These are phyloP conservation scores for Mobula hypostoma DNA, from an alignment of 2,113 vertebrate genomes.

Conservation along the genomic window DNA sequence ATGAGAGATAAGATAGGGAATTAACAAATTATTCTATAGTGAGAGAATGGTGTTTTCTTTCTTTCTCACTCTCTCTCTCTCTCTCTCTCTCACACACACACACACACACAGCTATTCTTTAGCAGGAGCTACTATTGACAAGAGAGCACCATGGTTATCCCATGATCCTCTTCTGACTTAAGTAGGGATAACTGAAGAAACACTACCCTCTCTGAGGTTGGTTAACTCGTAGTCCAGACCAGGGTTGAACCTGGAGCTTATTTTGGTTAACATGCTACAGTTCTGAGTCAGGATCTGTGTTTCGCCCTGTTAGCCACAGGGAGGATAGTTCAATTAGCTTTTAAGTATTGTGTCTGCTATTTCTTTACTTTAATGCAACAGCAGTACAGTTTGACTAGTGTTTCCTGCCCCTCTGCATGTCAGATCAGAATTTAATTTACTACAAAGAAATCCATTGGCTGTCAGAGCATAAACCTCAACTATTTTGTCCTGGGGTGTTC, in stretches of 20 bases:
- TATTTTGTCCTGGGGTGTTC: neutral
- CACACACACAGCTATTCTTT: neutral
- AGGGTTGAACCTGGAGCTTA: neutral
- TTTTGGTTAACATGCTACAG: neutral
- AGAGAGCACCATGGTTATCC: neutral
- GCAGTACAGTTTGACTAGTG: neutral
- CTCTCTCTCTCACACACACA: neutral
- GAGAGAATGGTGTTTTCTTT: neutral
- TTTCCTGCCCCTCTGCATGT: neutral
- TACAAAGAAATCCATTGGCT: neutral
- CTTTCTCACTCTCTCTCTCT: too few relatives aligned
- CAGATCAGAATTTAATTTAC: neutral
- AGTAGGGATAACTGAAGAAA: neutral
- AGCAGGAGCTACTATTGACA: neutral
- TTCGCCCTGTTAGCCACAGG: neutral
- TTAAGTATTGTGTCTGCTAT: neutral
- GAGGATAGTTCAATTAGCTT: neutral
- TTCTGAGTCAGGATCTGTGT: neutral
- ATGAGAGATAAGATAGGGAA: neutral
- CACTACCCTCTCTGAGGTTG: neutral
- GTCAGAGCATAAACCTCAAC: neutral
- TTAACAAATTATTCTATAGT: neutral
- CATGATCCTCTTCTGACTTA: too few relatives aligned
- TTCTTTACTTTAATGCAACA: neutral
- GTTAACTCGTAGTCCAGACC: neutral